Base-by-base conservation (phyloP, 2,113 vertebrate species). In the Ptychochromis oligacanthus region DNA sequence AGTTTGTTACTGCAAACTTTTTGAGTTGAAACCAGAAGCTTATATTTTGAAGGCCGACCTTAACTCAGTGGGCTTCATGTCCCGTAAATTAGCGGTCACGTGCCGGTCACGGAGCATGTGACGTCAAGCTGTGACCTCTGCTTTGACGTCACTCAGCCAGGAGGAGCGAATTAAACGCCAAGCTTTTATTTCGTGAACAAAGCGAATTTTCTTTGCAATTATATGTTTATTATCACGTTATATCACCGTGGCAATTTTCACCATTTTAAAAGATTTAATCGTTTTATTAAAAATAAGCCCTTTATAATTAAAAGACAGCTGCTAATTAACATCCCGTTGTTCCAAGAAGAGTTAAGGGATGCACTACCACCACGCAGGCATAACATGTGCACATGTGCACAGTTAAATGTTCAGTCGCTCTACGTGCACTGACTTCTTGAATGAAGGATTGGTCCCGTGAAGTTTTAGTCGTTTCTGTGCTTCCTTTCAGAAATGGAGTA, bases 1-100 rank as follows among this genome's bases (percentile, higher is more conserved):
- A 15, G 6, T 67, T 46, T 11, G 64, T 67, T 26, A 67, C 43
- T 67, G 11, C 0, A 0, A 67, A 43, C 38, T 46, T 67, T 67
- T 5, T 67, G 22, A 46, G 40, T 67, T 67, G 1, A 67, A 67
- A 67, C 26, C 60, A 57, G 79, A 20, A 85, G 75, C 60, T 60
- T 89, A 86, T 86, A 89, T 89, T 89, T 81, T 89, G 83, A 84
- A 89, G 18, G 40, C 20, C 2, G 24, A 12, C 20, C n/a, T 15
- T 1, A 26, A 31, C 12, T 79, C 40, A 14, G 24, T 60, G 0
- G 58, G 46, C 75, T 52, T 84, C 65, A 20, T 24, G 56, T 52
- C 28, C 22, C 5, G 20, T 15, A 4, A 31, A 2, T 15, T n/a
- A 59, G 55, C 28, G 3, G 28, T 31, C 82, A 60, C 31, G 57